phyloP scores from a whole-genome alignment of 1,140 invertebrate genomes.

The Trichoplusia ni region DNA sequence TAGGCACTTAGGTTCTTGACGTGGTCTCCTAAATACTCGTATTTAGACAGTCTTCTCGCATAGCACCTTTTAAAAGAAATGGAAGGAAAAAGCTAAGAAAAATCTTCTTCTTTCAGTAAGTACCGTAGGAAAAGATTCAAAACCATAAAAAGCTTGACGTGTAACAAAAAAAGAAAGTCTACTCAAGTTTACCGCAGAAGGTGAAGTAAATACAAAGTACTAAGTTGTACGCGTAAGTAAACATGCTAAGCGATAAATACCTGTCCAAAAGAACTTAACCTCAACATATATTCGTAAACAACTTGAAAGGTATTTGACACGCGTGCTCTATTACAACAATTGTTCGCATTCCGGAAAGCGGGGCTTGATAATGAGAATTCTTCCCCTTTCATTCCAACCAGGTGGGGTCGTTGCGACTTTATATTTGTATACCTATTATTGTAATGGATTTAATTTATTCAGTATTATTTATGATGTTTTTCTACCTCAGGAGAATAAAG shows the following conservation, averaged over 20 bases:
- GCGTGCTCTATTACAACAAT: constrained; percentile 41
- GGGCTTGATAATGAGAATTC: constrained; percentile 45
- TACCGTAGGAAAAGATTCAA: no score
- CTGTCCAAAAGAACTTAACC: not conserved
- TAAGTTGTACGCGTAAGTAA: not conserved
- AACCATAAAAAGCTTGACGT: no score
- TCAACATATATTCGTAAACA: constrained; percentile 18
- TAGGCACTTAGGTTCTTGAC: no score
- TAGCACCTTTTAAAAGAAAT: no score
- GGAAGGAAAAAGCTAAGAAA: no score
- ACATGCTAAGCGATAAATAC: no score
- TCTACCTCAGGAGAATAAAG: not conserved
- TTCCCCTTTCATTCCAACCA: constrained; percentile 14
- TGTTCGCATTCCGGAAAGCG: constrained; percentile 33
- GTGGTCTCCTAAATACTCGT: no score
- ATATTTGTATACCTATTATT: constrained; percentile 7
- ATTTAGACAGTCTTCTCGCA: no score
- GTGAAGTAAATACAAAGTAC: no score
- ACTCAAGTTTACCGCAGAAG: no score
- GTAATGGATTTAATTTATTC: constrained; percentile 13
- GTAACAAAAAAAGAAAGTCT: no score
- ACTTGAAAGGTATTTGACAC: constrained; percentile 31
- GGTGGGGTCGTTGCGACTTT: constrained; percentile 13
- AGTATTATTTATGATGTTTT: not conserved
- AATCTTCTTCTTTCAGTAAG: no score